Base-by-base conservation (phyloP, 2,797 vertebrate species). In the Nannoperca obscura region DNA sequence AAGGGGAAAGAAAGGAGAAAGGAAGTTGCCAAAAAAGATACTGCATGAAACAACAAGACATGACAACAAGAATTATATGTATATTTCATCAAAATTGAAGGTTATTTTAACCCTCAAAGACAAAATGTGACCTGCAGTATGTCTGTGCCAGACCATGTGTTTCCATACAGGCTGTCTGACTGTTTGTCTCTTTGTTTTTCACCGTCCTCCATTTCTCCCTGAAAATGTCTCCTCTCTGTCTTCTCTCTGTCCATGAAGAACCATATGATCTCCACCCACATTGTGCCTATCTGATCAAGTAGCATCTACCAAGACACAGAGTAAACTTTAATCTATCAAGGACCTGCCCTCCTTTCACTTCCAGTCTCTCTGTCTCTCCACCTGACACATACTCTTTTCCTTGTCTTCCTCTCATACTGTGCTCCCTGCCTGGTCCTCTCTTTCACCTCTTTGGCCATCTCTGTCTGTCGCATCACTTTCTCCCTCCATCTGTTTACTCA, bases 261-360 rank as follows among this genome's bases (percentile, higher is more conserved):
- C 62, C 73, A 64, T 34, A 73, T 77, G 76, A 62, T 81, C 80
- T 62, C 78, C 49, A 42, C 82, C 76, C 80, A 84, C 80, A 65
- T 50, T 59, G 65, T 78, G 74, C 80, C 78, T 58, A 76, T 80
- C 81, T 81, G 78, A 89, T 83, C 82, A 85, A 81, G 82, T 42
- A 82, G 69, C 68, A 83, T 85, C 82, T 87, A 83, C 84, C 57
- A 66, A 60, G 77, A 67, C 81, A 75, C 75, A 19, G 34, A 71
- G 58, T 74, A 74, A 74, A 24, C 68, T 59, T 64, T 84, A 89
- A 90, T 90, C 83, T 80, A 85, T 90, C 87, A 90, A 52, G 44
- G 66, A 46, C 74, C 80, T 62, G 66, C 60, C 65, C 64, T 80
- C 74, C 77, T 63, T 76, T 83, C 64, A 44, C 61, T 72, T 36